These are phyloP conservation scores for Aleiodes testaceus DNA, from an alignment of 2,888 invertebrate genomes.

Conservation along the genomic window DNA sequence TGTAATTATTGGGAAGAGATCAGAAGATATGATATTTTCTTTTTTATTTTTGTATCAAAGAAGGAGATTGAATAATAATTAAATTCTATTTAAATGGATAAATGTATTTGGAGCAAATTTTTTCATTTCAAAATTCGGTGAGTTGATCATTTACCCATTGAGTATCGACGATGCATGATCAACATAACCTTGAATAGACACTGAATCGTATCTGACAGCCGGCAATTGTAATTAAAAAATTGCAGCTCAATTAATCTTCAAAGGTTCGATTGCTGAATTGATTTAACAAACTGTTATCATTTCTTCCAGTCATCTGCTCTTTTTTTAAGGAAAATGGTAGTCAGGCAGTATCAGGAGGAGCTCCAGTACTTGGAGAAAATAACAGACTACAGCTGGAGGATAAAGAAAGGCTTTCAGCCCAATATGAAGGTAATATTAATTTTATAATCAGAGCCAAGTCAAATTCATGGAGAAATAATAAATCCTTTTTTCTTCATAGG, in stretches of 20 bases:
- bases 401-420: constrained; percentile 98
- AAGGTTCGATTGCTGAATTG: too few relatives aligned
- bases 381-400: constrained; percentile 88
- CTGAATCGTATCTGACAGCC: background rate
- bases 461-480: background rate
- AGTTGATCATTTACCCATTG: too few relatives aligned
- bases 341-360: constrained; percentile 93
- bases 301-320: background rate
- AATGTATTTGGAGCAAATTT: too few relatives aligned
- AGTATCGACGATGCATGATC: too few relatives aligned
- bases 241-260: too few relatives aligned
- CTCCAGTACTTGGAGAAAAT: constrained; percentile 93
- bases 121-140: too few relatives aligned
- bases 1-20: background rate
- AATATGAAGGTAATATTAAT: constrained; percentile 89
- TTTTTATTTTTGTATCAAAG: too few relatives aligned
- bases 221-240: background rate
- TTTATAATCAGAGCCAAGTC: background rate
- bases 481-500: constrained; percentile 74
- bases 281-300: too few relatives aligned
- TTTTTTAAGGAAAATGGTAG: constrained; percentile 80
- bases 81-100: background rate
- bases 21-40: background rate
- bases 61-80: background rate
- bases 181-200: background rate